phyloP scores from a whole-genome alignment of 2,113 vertebrate species.

The Rallus limicola region DNA sequence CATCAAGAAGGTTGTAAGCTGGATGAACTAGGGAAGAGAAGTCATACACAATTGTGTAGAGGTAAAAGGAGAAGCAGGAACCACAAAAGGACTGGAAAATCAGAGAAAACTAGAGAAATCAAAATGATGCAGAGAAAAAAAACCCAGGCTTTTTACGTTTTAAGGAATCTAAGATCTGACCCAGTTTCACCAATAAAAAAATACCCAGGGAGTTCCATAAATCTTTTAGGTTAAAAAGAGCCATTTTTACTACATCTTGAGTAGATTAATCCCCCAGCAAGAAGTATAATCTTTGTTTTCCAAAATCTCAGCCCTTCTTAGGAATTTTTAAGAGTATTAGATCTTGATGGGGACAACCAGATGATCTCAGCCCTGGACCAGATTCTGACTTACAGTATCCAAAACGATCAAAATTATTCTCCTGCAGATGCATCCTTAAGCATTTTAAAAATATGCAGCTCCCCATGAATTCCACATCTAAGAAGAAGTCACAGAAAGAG shows the following conservation, averaged over 20 bases:
- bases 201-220: not conserved
- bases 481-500: not conserved
- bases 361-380: conserved; percentile 17
- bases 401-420: not conserved
- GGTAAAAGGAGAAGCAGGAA: not conserved
- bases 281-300: not conserved
- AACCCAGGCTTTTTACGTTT: not conserved
- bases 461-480: not conserved
- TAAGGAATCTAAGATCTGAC: not conserved
- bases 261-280: not conserved
- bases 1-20: not conserved
- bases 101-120: not conserved
- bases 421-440: not conserved
- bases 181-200: not conserved
- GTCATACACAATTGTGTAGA: not conserved
- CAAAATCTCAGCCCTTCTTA: not conserved
- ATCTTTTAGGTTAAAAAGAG: not conserved
- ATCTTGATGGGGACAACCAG: not conserved
- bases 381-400: not conserved
- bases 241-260: not conserved
- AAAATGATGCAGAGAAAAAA: not conserved
- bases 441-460: not conserved
- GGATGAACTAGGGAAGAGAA: not conserved
- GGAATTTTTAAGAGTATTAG: not conserved
- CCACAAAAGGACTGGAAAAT: not conserved